Conservation (phyloP, 2,797 vertebrate genomes). For the Gorsachius magnificus region DNA sequence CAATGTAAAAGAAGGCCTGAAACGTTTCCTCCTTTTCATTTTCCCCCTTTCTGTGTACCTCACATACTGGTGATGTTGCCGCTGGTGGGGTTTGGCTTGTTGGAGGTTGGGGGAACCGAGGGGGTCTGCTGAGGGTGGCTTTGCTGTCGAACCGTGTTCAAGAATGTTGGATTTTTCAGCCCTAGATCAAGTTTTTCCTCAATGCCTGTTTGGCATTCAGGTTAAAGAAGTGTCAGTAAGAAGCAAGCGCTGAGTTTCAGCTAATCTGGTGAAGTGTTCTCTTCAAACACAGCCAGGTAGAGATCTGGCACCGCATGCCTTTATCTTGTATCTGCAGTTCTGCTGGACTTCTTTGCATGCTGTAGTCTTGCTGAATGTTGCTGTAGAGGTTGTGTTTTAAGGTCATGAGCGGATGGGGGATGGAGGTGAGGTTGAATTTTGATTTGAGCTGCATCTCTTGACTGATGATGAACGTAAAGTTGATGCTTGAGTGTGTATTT, state of each 20-base stretch:
- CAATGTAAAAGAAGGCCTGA: neutral
- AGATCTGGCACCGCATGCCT: fast-evolving
- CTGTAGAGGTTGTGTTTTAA: neutral
- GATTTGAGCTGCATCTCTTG: neutral
- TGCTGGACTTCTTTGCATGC: neutral
- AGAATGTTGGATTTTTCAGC: neutral
- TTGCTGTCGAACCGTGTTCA: fast-evolving
- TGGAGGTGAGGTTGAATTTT: neutral
- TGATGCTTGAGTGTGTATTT: neutral
- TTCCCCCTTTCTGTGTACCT: neutral
- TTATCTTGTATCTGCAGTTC: neutral
- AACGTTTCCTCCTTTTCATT: neutral
- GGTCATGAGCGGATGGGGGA: neutral
- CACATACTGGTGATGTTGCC: fast-evolving
- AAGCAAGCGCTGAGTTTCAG: neutral
- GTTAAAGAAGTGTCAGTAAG: neutral
- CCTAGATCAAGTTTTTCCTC: neutral
- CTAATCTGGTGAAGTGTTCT: neutral
- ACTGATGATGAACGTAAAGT: neutral
- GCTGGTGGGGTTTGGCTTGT: neutral
- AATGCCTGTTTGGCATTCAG: fast-evolving
- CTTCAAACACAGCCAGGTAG: neutral
- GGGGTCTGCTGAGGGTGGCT: neutral
- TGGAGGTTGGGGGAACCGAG: neutral
- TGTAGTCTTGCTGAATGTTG: neutral